These are phyloP conservation scores for Anabacerthia variegaticeps DNA, from an alignment of 2,797 vertebrate species.

Conservation along the genomic window DNA sequence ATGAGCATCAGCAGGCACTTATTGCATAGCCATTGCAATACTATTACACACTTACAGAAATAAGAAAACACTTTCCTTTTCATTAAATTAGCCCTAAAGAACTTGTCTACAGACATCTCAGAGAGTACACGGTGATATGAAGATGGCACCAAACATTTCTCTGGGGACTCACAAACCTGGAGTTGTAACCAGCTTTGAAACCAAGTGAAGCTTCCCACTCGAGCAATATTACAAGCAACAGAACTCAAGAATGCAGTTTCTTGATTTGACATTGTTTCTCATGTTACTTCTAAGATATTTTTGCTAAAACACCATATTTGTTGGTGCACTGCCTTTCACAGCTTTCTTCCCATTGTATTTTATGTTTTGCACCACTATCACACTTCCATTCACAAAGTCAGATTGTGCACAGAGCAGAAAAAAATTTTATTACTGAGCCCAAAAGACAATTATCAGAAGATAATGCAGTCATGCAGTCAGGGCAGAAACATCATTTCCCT, in stretches of 20 bases:
- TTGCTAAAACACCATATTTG: not conserved
- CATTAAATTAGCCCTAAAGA: not conserved
- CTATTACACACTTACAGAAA: not conserved
- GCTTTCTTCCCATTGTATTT: not conserved
- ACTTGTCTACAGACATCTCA: not conserved
- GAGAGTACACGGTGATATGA: not conserved
- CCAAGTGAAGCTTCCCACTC: not conserved
- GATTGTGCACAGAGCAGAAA: not conserved
- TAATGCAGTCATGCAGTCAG: not conserved
- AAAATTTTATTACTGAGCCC: not conserved
- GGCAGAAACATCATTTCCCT: slow-evolving; percentile 16
- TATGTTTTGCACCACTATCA: not conserved
- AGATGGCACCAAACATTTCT: not conserved
- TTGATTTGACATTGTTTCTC: not conserved
- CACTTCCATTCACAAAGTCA: not conserved
- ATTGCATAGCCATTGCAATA: not conserved
- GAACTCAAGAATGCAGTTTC: not conserved
- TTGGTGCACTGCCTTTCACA: not conserved
- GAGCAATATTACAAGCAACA: not conserved
- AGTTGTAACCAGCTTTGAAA: not conserved
- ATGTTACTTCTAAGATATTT: not conserved
- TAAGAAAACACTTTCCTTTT: not conserved
- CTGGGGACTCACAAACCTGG: not conserved
- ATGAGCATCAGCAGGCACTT: not conserved
- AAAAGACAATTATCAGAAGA: slow-evolving; percentile 34